Evolutionary conservation across 2,113 vertebrate genomes (phyloP).

Genomic region (Grammomys surdaster): DNA sequence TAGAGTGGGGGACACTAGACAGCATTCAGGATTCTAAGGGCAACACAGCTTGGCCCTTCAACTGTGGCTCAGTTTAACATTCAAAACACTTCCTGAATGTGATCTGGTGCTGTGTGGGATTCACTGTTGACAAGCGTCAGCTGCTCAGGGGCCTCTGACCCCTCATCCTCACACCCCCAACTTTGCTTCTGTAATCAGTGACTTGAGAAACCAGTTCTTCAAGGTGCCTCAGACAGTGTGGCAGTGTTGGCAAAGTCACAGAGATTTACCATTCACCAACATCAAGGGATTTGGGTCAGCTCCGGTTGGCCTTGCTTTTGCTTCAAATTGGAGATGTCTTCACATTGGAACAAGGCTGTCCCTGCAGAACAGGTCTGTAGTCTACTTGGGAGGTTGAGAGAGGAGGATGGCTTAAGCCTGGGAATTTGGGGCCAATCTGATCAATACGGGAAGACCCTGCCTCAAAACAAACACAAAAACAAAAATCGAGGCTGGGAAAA

Average conservation of each 20-base stretch:
- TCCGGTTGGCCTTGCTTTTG: neutral
- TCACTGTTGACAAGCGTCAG: neutral
- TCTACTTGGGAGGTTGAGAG: neutral
- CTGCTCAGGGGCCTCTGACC: neutral
- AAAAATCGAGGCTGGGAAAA: too few species aligned
- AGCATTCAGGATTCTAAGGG: neutral
- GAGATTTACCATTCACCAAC: neutral
- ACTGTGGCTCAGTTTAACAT: neutral
- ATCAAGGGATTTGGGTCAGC: neutral
- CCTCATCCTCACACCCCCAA: neutral
- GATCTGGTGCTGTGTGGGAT: too few species aligned
- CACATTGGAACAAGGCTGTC: neutral
- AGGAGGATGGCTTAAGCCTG: neutral
- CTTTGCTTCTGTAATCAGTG: neutral
- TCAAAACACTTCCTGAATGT: constrained; percentile 1
- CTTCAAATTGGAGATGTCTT: neutral
- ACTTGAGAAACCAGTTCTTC: neutral
- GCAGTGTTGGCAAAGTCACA: neutral
- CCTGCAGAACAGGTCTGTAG: neutral
- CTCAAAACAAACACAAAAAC: neutral
- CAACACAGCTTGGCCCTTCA: neutral
- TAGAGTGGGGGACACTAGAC: neutral
- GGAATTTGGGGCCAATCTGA: neutral
- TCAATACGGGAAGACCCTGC: neutral
- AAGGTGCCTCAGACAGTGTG: neutral